These are phyloP conservation scores for Boloria euphrosyne DNA, from an alignment of 2,888 invertebrate genomes.

Conservation along the genomic window DNA sequence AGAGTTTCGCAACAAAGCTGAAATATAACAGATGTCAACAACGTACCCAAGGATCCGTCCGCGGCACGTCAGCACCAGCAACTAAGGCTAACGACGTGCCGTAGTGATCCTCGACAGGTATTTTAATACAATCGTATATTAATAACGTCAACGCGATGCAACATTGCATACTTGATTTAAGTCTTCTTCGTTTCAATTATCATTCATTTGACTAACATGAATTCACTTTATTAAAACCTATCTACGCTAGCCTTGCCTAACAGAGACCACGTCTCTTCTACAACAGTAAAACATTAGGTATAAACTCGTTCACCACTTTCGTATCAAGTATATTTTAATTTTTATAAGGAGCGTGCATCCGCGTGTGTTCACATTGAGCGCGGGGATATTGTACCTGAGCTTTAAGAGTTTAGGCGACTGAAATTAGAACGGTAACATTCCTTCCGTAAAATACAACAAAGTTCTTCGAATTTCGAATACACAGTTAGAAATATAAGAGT, in stretches of 20 bases:
- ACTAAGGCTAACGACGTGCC: not conserved
- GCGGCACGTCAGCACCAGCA: slow-evolving; percentile 19
- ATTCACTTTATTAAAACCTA: slow-evolving; percentile 73
- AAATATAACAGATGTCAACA: slow-evolving; percentile 53
- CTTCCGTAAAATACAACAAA: slow-evolving; percentile 17
- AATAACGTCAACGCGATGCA: slow-evolving; percentile 75
- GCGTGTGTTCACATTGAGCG: slow-evolving; percentile 38
- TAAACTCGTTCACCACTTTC: slow-evolving; percentile 62
- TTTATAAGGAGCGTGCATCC: slow-evolving; percentile 41
- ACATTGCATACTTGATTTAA: slow-evolving; percentile 78
- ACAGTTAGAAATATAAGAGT: slow-evolving; percentile 46
- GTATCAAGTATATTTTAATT: slow-evolving; percentile 42
- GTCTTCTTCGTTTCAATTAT: slow-evolving; percentile 81
- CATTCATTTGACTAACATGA: slow-evolving; percentile 75
- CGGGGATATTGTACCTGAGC: slow-evolving; percentile 18
- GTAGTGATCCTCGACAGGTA: slow-evolving; percentile 42
- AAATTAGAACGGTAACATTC: slow-evolving; percentile 34
- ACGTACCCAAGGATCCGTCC: slow-evolving; percentile 46
- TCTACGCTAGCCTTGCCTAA: slow-evolving; percentile 80
- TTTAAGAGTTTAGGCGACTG: slow-evolving; percentile 21
- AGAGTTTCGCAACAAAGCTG: slow-evolving; percentile 50
- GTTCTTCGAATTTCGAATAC: slow-evolving; percentile 15
- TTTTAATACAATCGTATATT: slow-evolving; percentile 69
- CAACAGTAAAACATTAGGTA: slow-evolving; percentile 68
- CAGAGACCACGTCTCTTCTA: slow-evolving; percentile 75